These are phyloP conservation scores for Trachymyrmex septentrionalis DNA, from an alignment of 1,140 invertebrate species.

Conservation along the genomic window DNA sequence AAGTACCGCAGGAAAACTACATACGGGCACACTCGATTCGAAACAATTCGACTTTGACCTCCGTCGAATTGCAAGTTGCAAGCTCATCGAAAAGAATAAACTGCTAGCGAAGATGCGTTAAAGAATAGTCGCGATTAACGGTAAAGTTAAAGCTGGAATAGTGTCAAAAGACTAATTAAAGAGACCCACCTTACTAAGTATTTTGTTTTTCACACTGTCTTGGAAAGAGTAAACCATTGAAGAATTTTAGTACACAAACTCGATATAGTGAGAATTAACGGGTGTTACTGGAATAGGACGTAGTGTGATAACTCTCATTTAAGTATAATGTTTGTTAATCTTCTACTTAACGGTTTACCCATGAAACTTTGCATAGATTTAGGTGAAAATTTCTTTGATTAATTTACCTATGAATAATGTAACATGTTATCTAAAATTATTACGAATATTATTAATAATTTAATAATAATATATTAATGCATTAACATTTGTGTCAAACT, in stretches of 20 bases:
- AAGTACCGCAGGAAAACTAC: slow-evolving; percentile 36
- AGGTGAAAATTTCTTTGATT: neutral
- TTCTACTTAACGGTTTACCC: neutral
- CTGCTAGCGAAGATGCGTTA: neutral
- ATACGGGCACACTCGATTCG: slow-evolving; percentile 19
- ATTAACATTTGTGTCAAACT: neutral
- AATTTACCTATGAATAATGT: neutral
- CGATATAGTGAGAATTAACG: slow-evolving; percentile 42
- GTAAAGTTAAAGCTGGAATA: neutral
- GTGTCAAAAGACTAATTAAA: neutral
- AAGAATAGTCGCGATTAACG: slow-evolving; percentile 49
- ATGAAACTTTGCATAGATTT: slow-evolving; percentile 16
- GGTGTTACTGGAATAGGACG: slow-evolving; percentile 27
- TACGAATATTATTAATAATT: slow-evolving; percentile 9
- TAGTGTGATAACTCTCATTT: slow-evolving; percentile 29
- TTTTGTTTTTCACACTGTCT: neutral
- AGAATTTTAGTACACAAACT: slow-evolving; percentile 5
- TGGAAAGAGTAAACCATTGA: neutral
- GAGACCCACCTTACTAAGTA: neutral
- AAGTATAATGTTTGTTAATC: slow-evolving; percentile 46
- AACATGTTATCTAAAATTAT: neutral
- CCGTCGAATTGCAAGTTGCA: slow-evolving; percentile 3
- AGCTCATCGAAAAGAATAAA: slow-evolving; percentile 16
- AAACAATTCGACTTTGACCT: slow-evolving; percentile 49
- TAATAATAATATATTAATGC: neutral